Conservation (phyloP, 2,113 vertebrate genomes). For the Macquaria ambigua region DNA sequence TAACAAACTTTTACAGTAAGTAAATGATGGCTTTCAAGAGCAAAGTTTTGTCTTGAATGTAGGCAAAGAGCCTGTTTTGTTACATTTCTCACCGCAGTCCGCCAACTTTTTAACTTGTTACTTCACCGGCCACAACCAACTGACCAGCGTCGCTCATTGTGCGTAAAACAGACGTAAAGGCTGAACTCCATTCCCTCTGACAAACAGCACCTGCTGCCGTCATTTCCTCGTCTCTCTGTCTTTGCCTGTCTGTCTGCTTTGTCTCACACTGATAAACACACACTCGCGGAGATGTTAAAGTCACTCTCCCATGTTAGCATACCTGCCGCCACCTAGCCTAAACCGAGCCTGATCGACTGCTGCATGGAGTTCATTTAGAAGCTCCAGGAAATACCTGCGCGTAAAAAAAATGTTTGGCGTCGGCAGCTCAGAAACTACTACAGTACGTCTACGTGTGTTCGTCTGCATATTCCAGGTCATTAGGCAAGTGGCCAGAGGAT, state of each 20-base stretch:
- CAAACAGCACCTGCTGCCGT: constrained; percentile 17
- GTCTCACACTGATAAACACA: constrained; percentile 52
- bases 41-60: neutral
- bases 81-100: neutral
- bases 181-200: neutral
- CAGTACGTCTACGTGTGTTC: constrained; percentile 13
- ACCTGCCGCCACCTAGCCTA: constrained; percentile 28
- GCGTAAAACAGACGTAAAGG: neutral
- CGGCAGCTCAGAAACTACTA: neutral
- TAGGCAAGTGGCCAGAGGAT: constrained; percentile 35
- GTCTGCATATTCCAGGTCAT: constrained; percentile 8
- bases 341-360: constrained; percentile 47
- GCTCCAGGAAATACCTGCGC: constrained; percentile 28
- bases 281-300: constrained; percentile 17
- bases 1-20: neutral
- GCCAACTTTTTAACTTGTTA: neutral
- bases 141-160: neutral
- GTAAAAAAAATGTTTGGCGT: constrained; percentile 10
- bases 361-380: neutral
- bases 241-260: constrained; percentile 35
- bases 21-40: neutral
- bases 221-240: constrained; percentile 17
- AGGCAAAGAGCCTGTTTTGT: neutral
- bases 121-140: neutral
- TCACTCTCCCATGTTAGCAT: constrained; percentile 45